Evolutionary conservation across 2,888 invertebrate genomes (phyloP), one percentile per base, ranked within the genome.

Genomic region (Stramonita haemastoma): DNA sequence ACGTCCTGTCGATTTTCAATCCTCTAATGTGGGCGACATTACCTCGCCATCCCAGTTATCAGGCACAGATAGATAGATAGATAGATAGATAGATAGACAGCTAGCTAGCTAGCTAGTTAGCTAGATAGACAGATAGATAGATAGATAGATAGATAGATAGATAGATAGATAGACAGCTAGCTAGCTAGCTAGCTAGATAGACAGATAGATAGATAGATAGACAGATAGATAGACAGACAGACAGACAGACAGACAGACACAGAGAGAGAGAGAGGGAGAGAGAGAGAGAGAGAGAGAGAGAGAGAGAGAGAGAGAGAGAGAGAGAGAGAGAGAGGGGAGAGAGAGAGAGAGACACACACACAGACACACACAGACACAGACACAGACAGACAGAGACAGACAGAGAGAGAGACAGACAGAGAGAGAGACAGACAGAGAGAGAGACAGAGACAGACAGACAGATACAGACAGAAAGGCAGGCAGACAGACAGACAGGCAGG

Each of bases 11-110:
- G 85, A 89, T 89, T 85, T 86, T 88, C 89, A 89, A 89, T 89
- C 89, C 66, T 70, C 70, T 83, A 89, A 89, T 89, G 89, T 84
- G 89, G 73, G 2, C 89, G 84, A 89, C 89, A 89, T 89, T 73
- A 84, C 85, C 56, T 17, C 32, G 89, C 89, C 89, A 89, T 89
- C 85, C 56, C 85, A 77, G 73, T 89, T 73, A 89, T 73, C 73
- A 89, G 46, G 36, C 85, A 29, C 57, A 85, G 73, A 85, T 77
- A 36, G 5, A n/a, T n/a, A n/a, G n/a, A n/a, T n/a, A n/a, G n/a
- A n/a, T n/a, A n/a, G n/a, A n/a, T n/a, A n/a, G n/a, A n/a, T n/a
- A n/a, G n/a, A n/a, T n/a, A n/a, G n/a, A n/a, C n/a, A n/a, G n/a
- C n/a, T n/a, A n/a, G n/a, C n/a, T n/a, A n/a, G n/a, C n/a, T n/a